Base-by-base conservation (phyloP, 2,888 invertebrate species). In the Argyra leucocephala region DNA sequence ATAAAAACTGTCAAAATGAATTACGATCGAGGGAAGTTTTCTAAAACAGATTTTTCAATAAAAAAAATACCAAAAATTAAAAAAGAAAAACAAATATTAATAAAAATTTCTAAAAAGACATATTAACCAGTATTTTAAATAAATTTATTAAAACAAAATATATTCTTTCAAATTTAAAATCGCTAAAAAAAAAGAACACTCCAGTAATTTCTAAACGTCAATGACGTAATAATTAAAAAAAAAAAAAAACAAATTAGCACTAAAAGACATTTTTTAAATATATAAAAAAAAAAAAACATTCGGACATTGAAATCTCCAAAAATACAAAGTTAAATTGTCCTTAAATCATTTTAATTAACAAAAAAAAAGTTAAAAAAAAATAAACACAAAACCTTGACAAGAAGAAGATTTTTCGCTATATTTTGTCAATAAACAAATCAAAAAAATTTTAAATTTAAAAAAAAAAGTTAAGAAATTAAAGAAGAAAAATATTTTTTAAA, bases 11-110 rank as follows among this genome's bases (percentile, higher is more conserved):
- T 23, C 57, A 64, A 64, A 66, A 69, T 69, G 68, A 24, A 65
- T 62, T 69, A 65, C 62, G 68, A 69, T 65, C 62, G 66, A 63
- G 68, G 68, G 48, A 69, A 67, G 66, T 7, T 61, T 12, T 7
- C 58, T 10, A 63, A 58, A 48, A 18, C 48, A n/a, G n/a, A n/a
- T 48, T 48, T 12, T 31, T 48, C 18, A 48, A 1, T 48, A 63
- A 65, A 37, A 22, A 36, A 62, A 65, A 60, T 62, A 48, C 26
- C 4, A 58, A 61, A 58, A 62, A 22, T 18, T 37, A 59, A 66
- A 7, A 5, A 31, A 48, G 22, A 26, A 61, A 60, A n/a, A 59
- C 3, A 18, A 63, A 63, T 64, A 68, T 63, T 63, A 65, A 63
- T 65, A 57, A 57, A 48, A 64, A 58, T 65, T 24, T 48, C 62